Conservation (phyloP, 2,797 vertebrate genomes). For the Etheostoma nigrum region DNA sequence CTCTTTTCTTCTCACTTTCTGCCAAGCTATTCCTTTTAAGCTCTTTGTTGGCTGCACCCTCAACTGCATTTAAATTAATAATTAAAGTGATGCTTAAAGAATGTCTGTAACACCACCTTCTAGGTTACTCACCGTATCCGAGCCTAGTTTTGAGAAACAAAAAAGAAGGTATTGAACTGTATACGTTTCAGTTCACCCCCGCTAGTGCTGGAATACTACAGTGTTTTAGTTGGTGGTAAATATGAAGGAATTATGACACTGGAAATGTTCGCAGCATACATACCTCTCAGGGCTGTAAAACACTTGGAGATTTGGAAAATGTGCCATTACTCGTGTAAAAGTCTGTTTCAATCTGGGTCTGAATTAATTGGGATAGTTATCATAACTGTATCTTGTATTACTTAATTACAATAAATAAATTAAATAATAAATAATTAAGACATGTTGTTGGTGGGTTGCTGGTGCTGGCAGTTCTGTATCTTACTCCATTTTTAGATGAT, state of each 20-base stretch:
- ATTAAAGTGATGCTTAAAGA: constrained; percentile 81
- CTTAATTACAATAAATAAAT: too few relatives aligned
- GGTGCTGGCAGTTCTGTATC: background rate
- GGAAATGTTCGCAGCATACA: constrained; percentile 25
- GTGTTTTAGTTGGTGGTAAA: constrained; percentile 66
- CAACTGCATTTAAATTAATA: constrained; percentile 84
- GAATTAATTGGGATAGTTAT: constrained; percentile 23
- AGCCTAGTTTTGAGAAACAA: constrained; percentile 46
- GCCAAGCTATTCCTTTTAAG: constrained; percentile 76
- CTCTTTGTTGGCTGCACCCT: constrained; percentile 83
- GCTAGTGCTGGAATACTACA: constrained; percentile 36
- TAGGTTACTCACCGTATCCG: constrained; percentile 59
- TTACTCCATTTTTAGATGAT: constrained; percentile 1
- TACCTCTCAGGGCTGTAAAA: constrained; percentile 49
- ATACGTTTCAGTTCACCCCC: constrained; percentile 50
- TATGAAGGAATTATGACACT: constrained; percentile 57
- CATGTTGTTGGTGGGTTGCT: background rate
- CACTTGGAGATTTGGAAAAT: constrained; percentile 53
- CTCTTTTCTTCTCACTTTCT: constrained; percentile 79
- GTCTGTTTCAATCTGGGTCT: constrained; percentile 1
- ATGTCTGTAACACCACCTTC: constrained; percentile 78
- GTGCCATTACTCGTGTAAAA: constrained; percentile 46
- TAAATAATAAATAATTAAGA: constrained; percentile 14
- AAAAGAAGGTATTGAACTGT: constrained; percentile 45
- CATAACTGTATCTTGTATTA: constrained; percentile 20